These are phyloP conservation scores for Drosophila novamexicana DNA, from an alignment of 1,140 invertebrate species.

Conservation along the genomic window DNA sequence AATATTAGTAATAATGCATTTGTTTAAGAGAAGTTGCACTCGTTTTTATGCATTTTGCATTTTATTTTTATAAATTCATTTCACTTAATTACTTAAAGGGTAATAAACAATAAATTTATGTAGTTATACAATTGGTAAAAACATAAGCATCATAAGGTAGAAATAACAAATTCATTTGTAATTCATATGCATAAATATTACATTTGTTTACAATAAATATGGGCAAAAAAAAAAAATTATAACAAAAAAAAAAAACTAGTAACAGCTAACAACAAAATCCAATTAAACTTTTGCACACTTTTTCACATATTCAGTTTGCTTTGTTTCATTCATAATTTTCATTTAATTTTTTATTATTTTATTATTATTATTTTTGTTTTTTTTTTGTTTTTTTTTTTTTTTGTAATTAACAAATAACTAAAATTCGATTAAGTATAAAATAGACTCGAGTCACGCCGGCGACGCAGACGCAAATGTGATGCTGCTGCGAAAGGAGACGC, in stretches of 20 bases:
- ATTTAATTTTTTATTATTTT: conserved; percentile 9
- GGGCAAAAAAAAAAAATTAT: conserved; percentile 48
- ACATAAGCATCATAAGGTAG: conserved; percentile 64
- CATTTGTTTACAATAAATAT: conserved; percentile 73
- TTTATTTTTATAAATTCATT: conserved; percentile 71
- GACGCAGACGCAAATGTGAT: conserved; percentile 57
- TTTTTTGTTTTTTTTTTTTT: conserved; percentile 19
- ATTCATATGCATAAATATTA: conserved; percentile 67
- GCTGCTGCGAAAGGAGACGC: conserved; percentile 6
- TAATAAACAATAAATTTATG: conserved; percentile 67
- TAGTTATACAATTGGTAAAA: conserved; percentile 63
- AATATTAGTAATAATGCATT: conserved; percentile 63
- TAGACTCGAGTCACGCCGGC: conserved; percentile 46
- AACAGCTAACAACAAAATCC: conserved; percentile 52
- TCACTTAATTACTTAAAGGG: conserved; percentile 72
- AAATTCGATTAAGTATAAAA: conserved; percentile 72
- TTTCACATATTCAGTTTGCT: conserved; percentile 16
- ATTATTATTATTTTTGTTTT: conserved; percentile 2
- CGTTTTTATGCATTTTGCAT: conserved; percentile 50
- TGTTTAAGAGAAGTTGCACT: conserved; percentile 72
- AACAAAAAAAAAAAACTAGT: conserved; percentile 32
- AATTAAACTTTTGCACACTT: conserved; percentile 15
- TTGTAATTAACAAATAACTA: conserved; percentile 64
- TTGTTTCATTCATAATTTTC: conserved; percentile 13
- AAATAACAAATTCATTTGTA: conserved; percentile 75